Conservation (phyloP, 2,797 vertebrate species). For the Hippocampus kuda region DNA sequence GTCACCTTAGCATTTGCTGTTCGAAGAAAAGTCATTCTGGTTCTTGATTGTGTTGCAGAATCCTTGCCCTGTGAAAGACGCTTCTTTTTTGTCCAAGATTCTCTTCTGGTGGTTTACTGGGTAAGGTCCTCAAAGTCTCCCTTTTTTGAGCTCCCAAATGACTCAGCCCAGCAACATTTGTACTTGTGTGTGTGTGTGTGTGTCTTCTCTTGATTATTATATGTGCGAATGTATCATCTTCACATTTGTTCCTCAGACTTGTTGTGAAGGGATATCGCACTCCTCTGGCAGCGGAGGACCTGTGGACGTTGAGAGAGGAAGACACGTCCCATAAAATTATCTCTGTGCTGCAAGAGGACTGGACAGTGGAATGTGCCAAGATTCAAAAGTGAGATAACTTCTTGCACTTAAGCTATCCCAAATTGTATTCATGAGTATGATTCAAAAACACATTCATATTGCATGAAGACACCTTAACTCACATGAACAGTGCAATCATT, state of each 20-base stretch:
- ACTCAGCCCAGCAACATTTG: conserved; percentile 40
- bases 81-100: conserved; percentile 84
- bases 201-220: conserved; percentile 32
- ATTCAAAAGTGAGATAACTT: conserved; percentile 65
- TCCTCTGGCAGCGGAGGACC: conserved; percentile 68
- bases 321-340: conserved; percentile 81
- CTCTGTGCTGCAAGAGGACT: conserved; percentile 73
- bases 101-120: conserved; percentile 94
- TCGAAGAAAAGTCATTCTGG: conserved; percentile 37
- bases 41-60: conserved; percentile 71
- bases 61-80: conserved; percentile 79
- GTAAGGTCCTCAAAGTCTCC: conserved; percentile 68
- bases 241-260: conserved; percentile 62
- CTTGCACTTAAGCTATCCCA: not conserved
- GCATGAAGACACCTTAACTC: not conserved
- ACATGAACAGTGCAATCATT: not conserved
- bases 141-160: conserved; percentile 28
- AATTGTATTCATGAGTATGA: not conserved
- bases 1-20: conserved; percentile 30
- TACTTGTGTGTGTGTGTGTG: conserved; percentile 29
- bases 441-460: not conserved
- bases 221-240: conserved; percentile 20
- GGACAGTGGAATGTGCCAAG: conserved; percentile 61
- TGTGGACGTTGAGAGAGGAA: conserved; percentile 79
- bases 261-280: conserved; percentile 77